Evolutionary conservation across 2,888 invertebrate species (phyloP).

Genomic region (Unio delphinus): DNA sequence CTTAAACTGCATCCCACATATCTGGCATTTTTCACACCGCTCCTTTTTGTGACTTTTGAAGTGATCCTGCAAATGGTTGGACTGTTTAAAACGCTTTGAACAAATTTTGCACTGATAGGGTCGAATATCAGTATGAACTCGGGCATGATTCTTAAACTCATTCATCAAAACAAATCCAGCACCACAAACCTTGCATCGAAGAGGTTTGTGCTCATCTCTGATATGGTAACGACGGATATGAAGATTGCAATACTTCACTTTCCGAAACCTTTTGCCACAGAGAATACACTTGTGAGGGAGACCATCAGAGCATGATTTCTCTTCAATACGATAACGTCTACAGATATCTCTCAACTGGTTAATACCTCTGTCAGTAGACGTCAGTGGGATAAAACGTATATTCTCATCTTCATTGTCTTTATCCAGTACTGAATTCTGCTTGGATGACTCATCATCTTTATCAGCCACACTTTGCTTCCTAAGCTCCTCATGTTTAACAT

Average conservation of each 20-base stretch:
- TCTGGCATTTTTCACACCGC: constrained; percentile 19
- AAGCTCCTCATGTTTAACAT: too few species aligned
- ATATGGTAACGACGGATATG: constrained; percentile 33
- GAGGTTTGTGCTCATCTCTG: constrained; percentile 30
- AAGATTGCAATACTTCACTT: constrained; percentile 29
- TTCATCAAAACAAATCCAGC: constrained; percentile 33
- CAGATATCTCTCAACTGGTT: too few species aligned
- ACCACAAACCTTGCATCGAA: constrained; percentile 32
- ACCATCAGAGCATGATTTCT: not conserved
- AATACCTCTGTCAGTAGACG: too few species aligned
- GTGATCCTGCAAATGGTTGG: constrained; percentile 33
- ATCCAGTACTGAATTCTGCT: too few species aligned
- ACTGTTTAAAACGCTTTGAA: constrained; percentile 30
- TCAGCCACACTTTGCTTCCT: too few species aligned
- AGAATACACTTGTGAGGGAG: constrained; percentile 30
- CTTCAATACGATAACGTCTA: too few species aligned
- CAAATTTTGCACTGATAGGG: constrained; percentile 30
- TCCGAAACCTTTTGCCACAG: constrained; percentile 26
- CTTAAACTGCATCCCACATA: constrained; percentile 22
- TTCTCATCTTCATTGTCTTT: too few species aligned
- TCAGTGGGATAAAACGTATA: too few species aligned
- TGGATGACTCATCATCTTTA: too few species aligned
- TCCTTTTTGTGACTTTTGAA: constrained; percentile 18
- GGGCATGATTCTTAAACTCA: constrained; percentile 31
- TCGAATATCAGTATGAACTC: constrained; percentile 31